phyloP scores from a whole-genome alignment of 1,140 invertebrate genomes.

The Aphaenogaster rudis region DNA sequence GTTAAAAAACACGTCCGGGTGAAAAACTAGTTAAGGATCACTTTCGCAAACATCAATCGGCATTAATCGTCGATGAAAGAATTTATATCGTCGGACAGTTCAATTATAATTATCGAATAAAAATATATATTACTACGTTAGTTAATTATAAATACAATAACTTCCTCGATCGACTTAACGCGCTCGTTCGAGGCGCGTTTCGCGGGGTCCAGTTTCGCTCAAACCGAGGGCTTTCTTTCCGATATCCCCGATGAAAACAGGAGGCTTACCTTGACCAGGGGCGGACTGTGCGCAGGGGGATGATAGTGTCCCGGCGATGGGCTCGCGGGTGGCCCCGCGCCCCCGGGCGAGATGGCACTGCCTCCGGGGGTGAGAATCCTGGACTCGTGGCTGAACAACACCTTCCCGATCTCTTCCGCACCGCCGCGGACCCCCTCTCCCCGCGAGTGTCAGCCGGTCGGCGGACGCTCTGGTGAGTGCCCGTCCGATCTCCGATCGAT shows the following conservation, averaged over 20 bases:
- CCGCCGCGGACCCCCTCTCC: slow-evolving; percentile 77
- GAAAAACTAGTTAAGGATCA: background rate
- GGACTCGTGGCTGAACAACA: slow-evolving; percentile 86
- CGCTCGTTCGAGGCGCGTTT: background rate
- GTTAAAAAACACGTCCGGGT: background rate
- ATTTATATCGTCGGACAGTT: background rate
- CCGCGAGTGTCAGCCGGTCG: slow-evolving; percentile 28
- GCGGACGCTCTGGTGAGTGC: slow-evolving; percentile 1
- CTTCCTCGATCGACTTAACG: background rate
- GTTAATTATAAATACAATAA: background rate
- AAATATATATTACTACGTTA: background rate
- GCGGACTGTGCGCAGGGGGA: slow-evolving; percentile 83
- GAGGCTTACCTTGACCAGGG: slow-evolving; percentile 84
- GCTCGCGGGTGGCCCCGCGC: slow-evolving; percentile 85
- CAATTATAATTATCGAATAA: slow-evolving; percentile 18
- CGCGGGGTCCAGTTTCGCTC: background rate
- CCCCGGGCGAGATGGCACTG: slow-evolving; percentile 84
- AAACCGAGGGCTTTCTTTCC: background rate
- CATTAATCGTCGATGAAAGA: background rate
- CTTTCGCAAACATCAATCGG: background rate
- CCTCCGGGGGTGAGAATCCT: slow-evolving; percentile 87
- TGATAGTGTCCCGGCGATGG: slow-evolving; percentile 83
- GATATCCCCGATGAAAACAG: background rate
- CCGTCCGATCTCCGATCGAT: slow-evolving; percentile 43
- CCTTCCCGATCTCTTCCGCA: slow-evolving; percentile 83